These are phyloP conservation scores for Chrysomela aeneicollis DNA, from an alignment of 2,888 invertebrate species.

Conservation along the genomic window DNA sequence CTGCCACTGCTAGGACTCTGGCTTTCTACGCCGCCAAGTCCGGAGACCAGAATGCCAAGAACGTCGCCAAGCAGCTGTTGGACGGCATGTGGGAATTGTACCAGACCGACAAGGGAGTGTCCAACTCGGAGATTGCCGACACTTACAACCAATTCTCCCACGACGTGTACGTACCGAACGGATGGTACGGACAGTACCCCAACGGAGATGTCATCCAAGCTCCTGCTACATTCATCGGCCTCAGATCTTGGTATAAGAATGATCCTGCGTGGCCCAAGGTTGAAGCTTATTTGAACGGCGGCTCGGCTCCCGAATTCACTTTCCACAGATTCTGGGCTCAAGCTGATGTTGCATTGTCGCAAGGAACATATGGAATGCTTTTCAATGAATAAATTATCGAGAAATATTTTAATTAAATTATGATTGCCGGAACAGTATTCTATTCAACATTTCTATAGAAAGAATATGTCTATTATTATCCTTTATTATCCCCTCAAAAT, in stretches of 20 bases:
- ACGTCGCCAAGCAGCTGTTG: conserved; percentile 39
- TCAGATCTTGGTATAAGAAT: conserved; percentile 42
- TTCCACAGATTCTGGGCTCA: conserved; percentile 48
- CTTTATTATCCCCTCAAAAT: no score
- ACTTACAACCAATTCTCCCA: conserved; percentile 42
- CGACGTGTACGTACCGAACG: conserved; percentile 43
- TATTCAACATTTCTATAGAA: not conserved
- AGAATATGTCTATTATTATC: no score
- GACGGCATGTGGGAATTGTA: conserved; percentile 41
- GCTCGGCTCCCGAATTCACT: conserved; percentile 39
- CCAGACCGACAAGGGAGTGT: conserved; percentile 40
- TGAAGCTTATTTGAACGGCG: conserved; percentile 38
- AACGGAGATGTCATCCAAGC: conserved; percentile 43
- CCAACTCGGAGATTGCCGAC: conserved; percentile 39
- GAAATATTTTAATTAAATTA: not conserved
- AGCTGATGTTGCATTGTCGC: conserved; percentile 43
- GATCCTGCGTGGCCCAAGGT: conserved; percentile 42
- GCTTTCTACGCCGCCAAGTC: conserved; percentile 46
- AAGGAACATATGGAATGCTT: conserved; percentile 42
- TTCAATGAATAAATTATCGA: conserved; percentile 39
- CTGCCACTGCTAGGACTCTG: conserved; percentile 44
- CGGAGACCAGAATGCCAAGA: conserved; percentile 39
- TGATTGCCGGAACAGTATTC: not conserved
- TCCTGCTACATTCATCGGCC: conserved; percentile 44
- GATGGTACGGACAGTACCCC: conserved; percentile 45